Base-by-base conservation (phyloP, 2,797 vertebrate species). In the Galagoides demidoff region DNA sequence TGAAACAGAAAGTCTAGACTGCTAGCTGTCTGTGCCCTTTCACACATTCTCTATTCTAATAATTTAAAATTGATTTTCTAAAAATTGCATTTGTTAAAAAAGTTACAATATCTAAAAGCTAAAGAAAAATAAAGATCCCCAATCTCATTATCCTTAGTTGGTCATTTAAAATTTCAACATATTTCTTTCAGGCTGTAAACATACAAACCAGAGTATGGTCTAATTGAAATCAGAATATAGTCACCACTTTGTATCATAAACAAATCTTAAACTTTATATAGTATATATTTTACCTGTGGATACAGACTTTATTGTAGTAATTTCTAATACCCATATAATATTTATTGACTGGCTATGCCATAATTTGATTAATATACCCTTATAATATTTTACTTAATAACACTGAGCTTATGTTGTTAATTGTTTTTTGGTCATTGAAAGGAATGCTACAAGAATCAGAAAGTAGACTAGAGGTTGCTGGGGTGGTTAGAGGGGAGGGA, bases 61-160 rank as follows among this genome's bases (percentile, higher is more conserved):
- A 55, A n/a, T 52, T 78, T 89, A 39, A 79, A 68, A 70, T 63
- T 7, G 37, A 31, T 73, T 83, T 92, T 52, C 29, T 34, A 64
- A 68, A 92, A 92, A 22, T 39, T 74, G 5, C 31, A 79, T 57
- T 78, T 76, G 23, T 91, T 91, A 68, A 89, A 85, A 92, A 73
- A 63, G 31, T 93, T 82, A 57, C 5, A 91, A 89, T 77, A 74
- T 85, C 94, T 86, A 74, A 89, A 86, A 77, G 14, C 29, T 83
- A 66, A 78, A 88, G 29, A 45, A 59, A 79, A 59, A 79, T 45
- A 45, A 59, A 25, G 22, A 71, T n/a, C 45, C 9, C n/a, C 7
- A 43, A 12, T 61, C 57, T 59, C 12, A 57, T 39, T 91, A 34
- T 90, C 25, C 25, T 78, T 29, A 68, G 20, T 59, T 37, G 27